Evolutionary conservation across 2,797 vertebrate species (phyloP).

Genomic region (Trachurus trachurus): DNA sequence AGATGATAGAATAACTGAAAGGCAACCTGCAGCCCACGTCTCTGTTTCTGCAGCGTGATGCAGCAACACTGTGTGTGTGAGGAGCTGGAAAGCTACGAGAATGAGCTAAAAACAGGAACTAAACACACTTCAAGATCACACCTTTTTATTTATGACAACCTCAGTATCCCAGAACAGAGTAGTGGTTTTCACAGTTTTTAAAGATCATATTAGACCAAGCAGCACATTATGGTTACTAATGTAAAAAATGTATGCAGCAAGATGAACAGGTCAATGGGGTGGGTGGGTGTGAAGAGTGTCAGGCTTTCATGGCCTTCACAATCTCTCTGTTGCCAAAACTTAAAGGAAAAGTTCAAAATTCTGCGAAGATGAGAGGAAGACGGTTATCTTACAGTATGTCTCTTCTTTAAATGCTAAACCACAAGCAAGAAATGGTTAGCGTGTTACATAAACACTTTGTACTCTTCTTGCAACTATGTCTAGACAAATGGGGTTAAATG

Average conservation of each 20-base stretch:
- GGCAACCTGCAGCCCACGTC: background rate
- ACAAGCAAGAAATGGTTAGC: no score
- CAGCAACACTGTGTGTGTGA: background rate
- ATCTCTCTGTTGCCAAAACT: background rate
- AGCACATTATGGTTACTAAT: no score
- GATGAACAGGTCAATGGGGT: background rate
- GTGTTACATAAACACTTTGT: no score
- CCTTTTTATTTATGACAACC: background rate
- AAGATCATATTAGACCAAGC: background rate
- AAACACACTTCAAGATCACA: background rate
- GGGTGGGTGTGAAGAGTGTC: background rate
- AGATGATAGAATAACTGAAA: background rate
- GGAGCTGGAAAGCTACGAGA: no score
- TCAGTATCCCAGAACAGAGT: no score
- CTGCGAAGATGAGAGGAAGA: background rate
- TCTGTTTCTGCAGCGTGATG: constrained; percentile 7
- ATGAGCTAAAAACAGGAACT: no score
- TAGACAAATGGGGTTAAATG: no score
- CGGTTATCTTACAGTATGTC: background rate
- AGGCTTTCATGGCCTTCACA: background rate
- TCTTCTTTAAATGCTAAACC: background rate
- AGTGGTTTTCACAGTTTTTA: no score
- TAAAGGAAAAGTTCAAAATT: background rate
- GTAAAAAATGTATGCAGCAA: no score
- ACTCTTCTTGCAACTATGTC: no score